Evolutionary conservation across 2,888 invertebrate genomes (phyloP).

Genomic region (Girardia tigrina): DNA sequence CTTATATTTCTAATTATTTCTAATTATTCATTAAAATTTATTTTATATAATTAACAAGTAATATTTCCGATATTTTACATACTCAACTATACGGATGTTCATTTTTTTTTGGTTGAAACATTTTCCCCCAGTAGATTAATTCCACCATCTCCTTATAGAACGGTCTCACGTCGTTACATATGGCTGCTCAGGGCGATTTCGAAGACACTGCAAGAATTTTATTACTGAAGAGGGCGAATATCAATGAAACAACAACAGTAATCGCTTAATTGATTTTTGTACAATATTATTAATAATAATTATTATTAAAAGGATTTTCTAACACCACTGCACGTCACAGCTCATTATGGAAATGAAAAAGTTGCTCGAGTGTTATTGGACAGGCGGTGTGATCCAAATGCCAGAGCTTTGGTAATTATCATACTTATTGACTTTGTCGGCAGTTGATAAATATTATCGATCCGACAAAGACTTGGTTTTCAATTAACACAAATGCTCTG

Average conservation of each 20-base stretch:
- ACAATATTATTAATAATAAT: neutral
- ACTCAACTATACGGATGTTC: no score
- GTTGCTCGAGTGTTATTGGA: constrained; percentile 82
- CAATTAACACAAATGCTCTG: no score
- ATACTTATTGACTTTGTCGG: no score
- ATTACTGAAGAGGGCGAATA: constrained; percentile 86
- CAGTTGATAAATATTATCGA: neutral
- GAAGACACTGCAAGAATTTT: constrained; percentile 89
- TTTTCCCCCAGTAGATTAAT: no score
- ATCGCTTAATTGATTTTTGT: neutral
- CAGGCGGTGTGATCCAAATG: constrained; percentile 74
- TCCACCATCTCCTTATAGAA: no score
- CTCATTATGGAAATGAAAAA: constrained; percentile 94
- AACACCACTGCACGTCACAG: constrained; percentile 96
- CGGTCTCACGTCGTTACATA: constrained; percentile 37
- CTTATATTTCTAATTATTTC: no score
- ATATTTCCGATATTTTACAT: no score
- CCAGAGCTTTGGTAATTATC: constrained; percentile 55
- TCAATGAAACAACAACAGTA: constrained; percentile 53
- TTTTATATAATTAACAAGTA: no score
- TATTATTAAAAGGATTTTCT: constrained; percentile 58
- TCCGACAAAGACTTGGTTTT: no score
- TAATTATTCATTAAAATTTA: no score
- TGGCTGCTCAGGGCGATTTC: constrained; percentile 55
- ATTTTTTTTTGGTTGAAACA: no score